Evolutionary conservation across 2,888 invertebrate genomes (phyloP), one percentile per base, ranked within the genome.

Genomic region (Rotaria socialis): DNA sequence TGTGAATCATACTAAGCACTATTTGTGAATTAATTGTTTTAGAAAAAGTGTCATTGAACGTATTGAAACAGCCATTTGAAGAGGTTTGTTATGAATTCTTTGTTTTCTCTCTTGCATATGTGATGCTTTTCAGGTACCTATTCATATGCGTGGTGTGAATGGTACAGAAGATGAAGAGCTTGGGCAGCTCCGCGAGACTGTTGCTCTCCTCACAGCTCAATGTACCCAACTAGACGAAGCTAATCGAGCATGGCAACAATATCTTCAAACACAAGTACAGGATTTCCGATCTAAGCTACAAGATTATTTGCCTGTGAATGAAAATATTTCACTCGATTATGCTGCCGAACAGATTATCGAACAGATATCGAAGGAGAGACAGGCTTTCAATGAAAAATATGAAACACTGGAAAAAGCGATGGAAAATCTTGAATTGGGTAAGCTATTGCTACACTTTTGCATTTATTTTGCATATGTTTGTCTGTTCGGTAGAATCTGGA

Each of bases 221-320:
- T 35, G 35, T 35, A 16, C 67, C 35, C 67, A 67, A 67, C 35
- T 67, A 16, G 14, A 67, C 14, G 35, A 67, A 16, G 67, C 67
- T 10, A 67, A 67, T 35, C 67, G 16, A 67, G 67, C 67, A 35
- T 67, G 67, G 67, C n/a, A 67, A 67, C 67, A 67, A 27, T 67
- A 67, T 67, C 67, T 35, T 35, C 67, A 67, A 27, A 67, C 27
- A 35, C 67, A 67, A 67, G 10, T 35, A 14, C 0, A 2, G 35
- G 14, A 35, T 16, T 67, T 67, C 27, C 35, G 27, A 14, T 27
- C 5, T 35, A 27, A 35, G 35, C 35, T 67, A 0, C 10, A 11
- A 16, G 35, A 16, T 35, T 11, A 67, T 67, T 67, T 67, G 16
- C 35, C 67, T 14, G 16, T 67, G 14, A 35, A 67, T 11, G 67